Evolutionary conservation across 2,797 vertebrate species (phyloP).

Genomic region (Leptoclinus maculatus): DNA sequence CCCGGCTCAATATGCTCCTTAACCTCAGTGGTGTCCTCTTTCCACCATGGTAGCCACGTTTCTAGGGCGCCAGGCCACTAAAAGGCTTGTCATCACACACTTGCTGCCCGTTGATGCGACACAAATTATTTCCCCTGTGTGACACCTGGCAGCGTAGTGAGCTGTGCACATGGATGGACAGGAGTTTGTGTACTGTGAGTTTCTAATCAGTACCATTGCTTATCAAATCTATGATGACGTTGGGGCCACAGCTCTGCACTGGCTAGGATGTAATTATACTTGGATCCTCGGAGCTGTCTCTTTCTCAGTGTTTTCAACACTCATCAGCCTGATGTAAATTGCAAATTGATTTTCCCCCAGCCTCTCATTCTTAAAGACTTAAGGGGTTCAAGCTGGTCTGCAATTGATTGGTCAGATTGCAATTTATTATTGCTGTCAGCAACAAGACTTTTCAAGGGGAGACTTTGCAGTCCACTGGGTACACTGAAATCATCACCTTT

Average conservation of each 20-base stretch:
- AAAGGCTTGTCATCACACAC: conserved; percentile 66
- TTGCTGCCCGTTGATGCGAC: conserved; percentile 62
- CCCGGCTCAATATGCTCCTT: conserved; percentile 47
- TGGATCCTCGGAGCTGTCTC: conserved; percentile 65
- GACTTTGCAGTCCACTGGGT: conserved; percentile 65
- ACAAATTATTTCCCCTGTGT: conserved; percentile 74
- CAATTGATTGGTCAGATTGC: conserved; percentile 84
- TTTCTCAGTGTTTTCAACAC: conserved; percentile 82
- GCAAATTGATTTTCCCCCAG: conserved; percentile 83
- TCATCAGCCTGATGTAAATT: conserved; percentile 85
- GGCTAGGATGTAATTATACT: conserved; percentile 79
- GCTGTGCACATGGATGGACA: conserved; percentile 54
- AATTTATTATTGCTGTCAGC: conserved; percentile 86
- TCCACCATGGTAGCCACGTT: conserved; percentile 52
- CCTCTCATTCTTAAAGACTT: conserved; percentile 85
- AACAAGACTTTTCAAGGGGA: conserved; percentile 83
- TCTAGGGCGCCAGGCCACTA: conserved; percentile 55
- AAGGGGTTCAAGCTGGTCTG: conserved; percentile 82
- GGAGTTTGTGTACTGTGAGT: conserved; percentile 47
- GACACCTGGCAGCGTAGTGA: conserved; percentile 67
- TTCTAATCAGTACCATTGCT: conserved; percentile 70
- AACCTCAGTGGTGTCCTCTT: conserved; percentile 55
- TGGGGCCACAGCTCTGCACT: conserved; percentile 36
- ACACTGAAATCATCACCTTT: conserved; percentile 56
- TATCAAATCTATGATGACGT: conserved; percentile 68